Base-by-base conservation (phyloP, 2,888 invertebrate genomes). In the Drosophila prolongata region DNA sequence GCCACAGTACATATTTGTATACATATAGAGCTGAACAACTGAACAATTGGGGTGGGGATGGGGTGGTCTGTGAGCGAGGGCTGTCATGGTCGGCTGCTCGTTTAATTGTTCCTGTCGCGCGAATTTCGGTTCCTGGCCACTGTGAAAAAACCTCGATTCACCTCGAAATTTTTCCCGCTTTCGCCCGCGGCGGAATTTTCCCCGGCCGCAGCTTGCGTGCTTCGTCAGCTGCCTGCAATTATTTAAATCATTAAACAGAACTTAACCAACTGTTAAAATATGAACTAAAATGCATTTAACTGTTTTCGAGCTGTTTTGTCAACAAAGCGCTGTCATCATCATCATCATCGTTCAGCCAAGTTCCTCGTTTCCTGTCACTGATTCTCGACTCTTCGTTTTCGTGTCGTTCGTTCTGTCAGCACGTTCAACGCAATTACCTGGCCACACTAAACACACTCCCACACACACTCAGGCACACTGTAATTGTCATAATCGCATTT, bases 251-350 rank as follows among this genome's bases (percentile, higher is more conserved):
- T 88, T 90, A 89, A 89, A 75, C 79, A 79, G 85, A 87, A 90
- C 78, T 89, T 89, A 90, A 88, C 90, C 89, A 90, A 90, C 90
- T 90, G 90, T 90, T 90, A 90, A 90, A 90, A 89, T 80, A 87
- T 86, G 76, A 89, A 90, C 90, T 90, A 89, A 90, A 90, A 78
- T 90, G 90, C 86, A 90, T 87, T 89, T 90, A 90, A 87, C 84
- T 79, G 80, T 75, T 78, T 85, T 79, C 55, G 76, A 69, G 72
- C 77, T 87, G 78, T 78, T 78, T 82, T 87, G 87, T 88, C 88
- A 87, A 88, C 88, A 86, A 83, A 79, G 70, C 66, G 79, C 72
- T 79, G 79, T 78, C 82, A 80, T 82, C 83, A 77, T 80, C 73
- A 73, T 79, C 61, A 60, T 70, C 54, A 65, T 68, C 56, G 56